A percentile compares a stretch with the other conserved stretches of the same genome.
These are phyloP conservation scores for Sepioteuthis lessoniana DNA, from an alignment of 2,888 invertebrate genomes.

Conservation along the genomic window DNA sequence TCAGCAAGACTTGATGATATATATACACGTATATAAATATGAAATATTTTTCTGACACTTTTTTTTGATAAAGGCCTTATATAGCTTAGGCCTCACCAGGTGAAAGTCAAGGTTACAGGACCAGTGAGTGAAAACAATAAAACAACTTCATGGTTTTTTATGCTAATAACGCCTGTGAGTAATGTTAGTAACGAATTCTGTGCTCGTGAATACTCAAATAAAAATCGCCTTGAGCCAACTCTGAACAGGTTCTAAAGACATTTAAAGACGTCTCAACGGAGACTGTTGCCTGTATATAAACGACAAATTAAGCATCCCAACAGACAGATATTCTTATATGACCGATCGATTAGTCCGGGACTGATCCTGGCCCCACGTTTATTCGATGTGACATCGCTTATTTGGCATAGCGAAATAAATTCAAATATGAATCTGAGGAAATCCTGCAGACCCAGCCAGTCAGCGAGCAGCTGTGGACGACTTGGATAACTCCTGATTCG, in stretches of 20 bases:
- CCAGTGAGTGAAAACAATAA: no score
- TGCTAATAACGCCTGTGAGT: no score
- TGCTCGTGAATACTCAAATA: not conserved
- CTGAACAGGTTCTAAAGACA: not conserved
- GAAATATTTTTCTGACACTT: no score
- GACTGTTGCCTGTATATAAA: not conserved
- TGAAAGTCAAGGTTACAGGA: no score
- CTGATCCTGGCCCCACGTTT: not conserved
- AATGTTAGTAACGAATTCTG: not conserved
- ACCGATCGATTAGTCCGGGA: not conserved
- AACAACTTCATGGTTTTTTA: no score
- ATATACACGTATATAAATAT: no score
- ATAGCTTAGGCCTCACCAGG: no score
- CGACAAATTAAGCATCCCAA: not conserved
- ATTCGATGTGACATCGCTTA: constrained; percentile 33
- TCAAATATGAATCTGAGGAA: not conserved
- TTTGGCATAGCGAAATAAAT: constrained; percentile 9
- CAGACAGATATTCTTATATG: not conserved
- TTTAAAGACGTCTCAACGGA: not conserved
- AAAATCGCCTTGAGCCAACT: not conserved
- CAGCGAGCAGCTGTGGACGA: constrained; percentile 1
- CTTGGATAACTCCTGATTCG: not conserved
- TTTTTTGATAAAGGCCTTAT: no score
- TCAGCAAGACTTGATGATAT: no score
- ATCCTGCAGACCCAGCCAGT: not conserved